Conservation (phyloP, 2,888 invertebrate genomes). For the Orchesellides sinensis region DNA sequence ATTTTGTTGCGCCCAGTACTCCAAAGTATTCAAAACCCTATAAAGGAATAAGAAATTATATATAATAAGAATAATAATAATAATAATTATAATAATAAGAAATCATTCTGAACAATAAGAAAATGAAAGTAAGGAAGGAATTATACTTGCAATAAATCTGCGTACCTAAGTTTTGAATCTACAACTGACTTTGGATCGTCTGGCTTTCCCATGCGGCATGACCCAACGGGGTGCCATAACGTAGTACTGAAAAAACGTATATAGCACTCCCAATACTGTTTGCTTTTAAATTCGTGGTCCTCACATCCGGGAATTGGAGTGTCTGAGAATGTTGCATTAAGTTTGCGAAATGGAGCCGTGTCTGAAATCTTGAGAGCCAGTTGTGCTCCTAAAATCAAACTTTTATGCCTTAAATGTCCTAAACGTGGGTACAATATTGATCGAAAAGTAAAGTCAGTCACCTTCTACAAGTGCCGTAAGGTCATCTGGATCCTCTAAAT, state of each 20-base stretch:
- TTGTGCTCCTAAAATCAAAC: constrained; percentile 31
- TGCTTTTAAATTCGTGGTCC: constrained; percentile 39
- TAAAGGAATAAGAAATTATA: too few species aligned
- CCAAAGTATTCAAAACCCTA: constrained; percentile 39
- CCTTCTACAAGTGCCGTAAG: constrained; percentile 58
- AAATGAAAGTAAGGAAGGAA: too few species aligned
- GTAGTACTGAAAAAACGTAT: constrained; percentile 36
- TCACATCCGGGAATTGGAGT: constrained; percentile 61
- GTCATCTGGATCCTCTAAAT: constrained; percentile 65
- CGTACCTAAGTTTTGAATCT: constrained; percentile 63
- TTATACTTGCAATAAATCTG: background rate
- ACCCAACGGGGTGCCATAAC: constrained; percentile 60
- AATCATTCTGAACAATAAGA: too few species aligned
- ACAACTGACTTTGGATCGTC: constrained; percentile 66
- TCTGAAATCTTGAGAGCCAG: constrained; percentile 33
- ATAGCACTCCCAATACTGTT: constrained; percentile 66
- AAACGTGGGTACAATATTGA: too few species aligned
- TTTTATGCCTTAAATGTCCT: too few species aligned
- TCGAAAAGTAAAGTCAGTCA: too few species aligned
- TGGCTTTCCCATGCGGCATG: constrained; percentile 65
- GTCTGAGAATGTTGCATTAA: constrained; percentile 47
- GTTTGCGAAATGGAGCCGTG: constrained; percentile 44
- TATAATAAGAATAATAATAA: too few species aligned
- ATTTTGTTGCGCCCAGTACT: constrained; percentile 52
- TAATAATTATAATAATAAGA: too few species aligned